A percentile compares a stretch with the other conserved stretches of the same genome.
phyloP scores from a whole-genome alignment of 2,113 vertebrate species.

The Silurus glanis region DNA sequence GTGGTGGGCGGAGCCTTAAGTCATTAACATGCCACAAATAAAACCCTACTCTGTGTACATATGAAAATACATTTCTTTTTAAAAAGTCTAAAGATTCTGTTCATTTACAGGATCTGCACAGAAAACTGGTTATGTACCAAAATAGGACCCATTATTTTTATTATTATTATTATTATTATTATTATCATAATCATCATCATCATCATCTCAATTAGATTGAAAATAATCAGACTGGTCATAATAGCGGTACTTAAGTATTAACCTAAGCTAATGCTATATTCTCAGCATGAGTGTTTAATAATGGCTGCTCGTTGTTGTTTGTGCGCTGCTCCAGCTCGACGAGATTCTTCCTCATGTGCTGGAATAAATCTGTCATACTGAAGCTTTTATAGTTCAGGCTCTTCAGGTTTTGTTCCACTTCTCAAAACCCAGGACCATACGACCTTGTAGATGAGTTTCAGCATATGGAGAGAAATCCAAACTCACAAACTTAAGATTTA shows the following conservation, averaged over 20 bases:
- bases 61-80: background rate
- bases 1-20: background rate
- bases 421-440: background rate
- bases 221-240: no score
- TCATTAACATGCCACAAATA: background rate
- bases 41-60: background rate
- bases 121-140: background rate
- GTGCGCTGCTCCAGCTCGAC: background rate
- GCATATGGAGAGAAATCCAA: background rate
- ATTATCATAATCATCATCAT: background rate
- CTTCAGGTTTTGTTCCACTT: background rate
- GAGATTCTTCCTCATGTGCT: background rate
- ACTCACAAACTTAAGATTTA: background rate
- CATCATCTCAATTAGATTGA: background rate
- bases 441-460: background rate
- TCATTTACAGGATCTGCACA: background rate
- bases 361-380: background rate
- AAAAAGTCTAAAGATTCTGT: background rate
- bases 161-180: background rate
- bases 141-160: no score
- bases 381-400: background rate
- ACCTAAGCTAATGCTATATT: background rate
- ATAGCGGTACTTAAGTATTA: background rate
- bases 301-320: background rate
- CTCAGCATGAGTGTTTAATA: background rate